Evolutionary conservation across 2,888 invertebrate genomes (phyloP), one percentile per base, ranked within the genome.

Genomic region (Myopa testacea): DNA sequence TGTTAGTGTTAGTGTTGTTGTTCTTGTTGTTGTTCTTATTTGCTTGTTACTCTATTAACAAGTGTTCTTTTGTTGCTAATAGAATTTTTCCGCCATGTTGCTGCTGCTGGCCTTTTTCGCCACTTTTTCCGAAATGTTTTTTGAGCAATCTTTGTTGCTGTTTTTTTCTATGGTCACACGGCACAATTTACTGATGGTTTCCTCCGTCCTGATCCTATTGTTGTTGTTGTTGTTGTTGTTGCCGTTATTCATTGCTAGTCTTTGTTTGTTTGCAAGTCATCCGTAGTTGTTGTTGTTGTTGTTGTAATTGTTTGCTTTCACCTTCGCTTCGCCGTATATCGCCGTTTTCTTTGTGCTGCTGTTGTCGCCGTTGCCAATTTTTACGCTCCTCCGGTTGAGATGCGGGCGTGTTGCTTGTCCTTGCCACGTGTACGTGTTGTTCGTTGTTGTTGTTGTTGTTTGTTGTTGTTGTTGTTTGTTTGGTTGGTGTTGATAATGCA

Each of bases 371-470:
- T 38, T 38, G 38, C 7, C 40, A 40, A 38, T 1, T 65, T 37
- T 4, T 8, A 40, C 34, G 19, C n/a, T 40, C 55, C 8, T 55
- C 16, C 40, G 5, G 55, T 71, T 71, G 55, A 52, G 55, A 16
- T 70, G 70, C 38, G 14, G 16, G 14, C 55, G 37, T 38, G 12
- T 62, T 72, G 19, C 72, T 26, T 19, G n/a, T 60, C 8, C 62
- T 19, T 38, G 62, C 60, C 4, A 5, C 16, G 7, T 71, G 7
- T 71, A 58, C 50, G 40, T 69, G 4, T 26, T 4, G 70, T 12
- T 19, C 16, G 19, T 70, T 70, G 16, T 34, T 52, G n/a, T 52
- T n/a, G n/a, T 50, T 76, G 76, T 69, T 82, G 80, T 0, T 78
- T 16, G 58, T n/a, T 19, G 37, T 45, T 58, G 75, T 68, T 16